A percentile compares a stretch with the other conserved stretches of the same genome.
phyloP scores from a whole-genome alignment of 2,113 vertebrate genomes.

The Nothocercus nigrocapillus region DNA sequence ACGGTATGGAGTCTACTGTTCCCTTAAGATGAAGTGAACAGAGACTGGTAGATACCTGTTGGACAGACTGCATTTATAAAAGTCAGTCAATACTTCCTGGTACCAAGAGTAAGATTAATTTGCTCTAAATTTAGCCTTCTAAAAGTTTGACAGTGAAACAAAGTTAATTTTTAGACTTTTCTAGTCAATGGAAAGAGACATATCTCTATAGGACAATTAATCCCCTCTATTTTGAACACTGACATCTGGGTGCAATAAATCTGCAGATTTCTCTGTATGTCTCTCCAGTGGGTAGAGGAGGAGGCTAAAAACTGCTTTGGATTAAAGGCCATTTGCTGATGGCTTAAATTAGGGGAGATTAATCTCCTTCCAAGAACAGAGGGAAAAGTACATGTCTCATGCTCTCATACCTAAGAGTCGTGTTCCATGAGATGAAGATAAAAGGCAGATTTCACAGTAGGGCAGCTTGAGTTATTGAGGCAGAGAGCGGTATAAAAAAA shows the following conservation, averaged over 20 bases:
- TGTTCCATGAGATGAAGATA: neutral
- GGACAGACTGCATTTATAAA: neutral
- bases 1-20: neutral
- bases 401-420: neutral
- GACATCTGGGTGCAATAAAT: neutral
- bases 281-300: neutral
- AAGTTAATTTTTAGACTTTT: neutral
- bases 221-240: neutral
- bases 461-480: neutral
- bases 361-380: neutral
- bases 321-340: neutral
- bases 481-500: neutral
- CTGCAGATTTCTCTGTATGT: neutral
- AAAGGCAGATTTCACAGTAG: neutral
- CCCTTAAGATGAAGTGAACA: neutral
- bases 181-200: neutral
- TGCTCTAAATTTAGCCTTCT: neutral
- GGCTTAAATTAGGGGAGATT: neutral
- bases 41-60: neutral
- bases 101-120: neutral
- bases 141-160: neutral
- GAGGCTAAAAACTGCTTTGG: neutral
- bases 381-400: neutral
- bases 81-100: neutral
- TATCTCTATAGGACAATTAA: neutral